Conservation (phyloP, 2,113 vertebrate genomes). For the Ceuthmochares aereus region DNA sequence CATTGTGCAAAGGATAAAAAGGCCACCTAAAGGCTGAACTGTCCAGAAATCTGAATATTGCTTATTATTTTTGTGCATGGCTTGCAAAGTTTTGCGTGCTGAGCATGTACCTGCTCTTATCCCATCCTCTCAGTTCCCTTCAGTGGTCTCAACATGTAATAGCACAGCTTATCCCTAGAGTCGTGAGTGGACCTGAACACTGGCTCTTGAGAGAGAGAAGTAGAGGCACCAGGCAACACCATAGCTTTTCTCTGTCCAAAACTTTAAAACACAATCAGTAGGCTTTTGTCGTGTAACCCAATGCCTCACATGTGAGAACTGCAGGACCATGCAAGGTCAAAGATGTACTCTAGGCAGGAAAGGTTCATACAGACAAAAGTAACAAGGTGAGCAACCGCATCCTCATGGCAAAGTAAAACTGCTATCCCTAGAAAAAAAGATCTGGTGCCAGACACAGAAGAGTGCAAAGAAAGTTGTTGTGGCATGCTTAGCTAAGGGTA, state of each 20-base stretch:
- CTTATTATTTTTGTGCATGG: neutral
- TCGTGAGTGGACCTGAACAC: fast-evolving
- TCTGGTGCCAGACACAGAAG: neutral
- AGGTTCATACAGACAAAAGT: neutral
- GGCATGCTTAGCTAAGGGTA: neutral
- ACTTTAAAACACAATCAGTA: neutral
- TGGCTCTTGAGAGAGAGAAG: neutral
- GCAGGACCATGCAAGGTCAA: neutral
- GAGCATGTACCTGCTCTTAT: neutral
- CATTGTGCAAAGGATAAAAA: neutral
- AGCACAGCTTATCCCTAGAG: neutral
- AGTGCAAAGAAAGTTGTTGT: neutral
- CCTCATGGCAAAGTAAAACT: neutral
- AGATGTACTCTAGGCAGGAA: neutral
- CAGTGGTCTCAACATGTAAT: neutral
- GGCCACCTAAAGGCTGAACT: neutral
- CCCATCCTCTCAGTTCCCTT: neutral
- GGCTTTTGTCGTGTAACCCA: neutral
- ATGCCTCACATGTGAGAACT: neutral
- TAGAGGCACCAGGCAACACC: neutral
- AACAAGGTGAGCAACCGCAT: neutral
- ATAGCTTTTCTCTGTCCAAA: neutral
- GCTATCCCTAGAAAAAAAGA: neutral
- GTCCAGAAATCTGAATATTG: fast-evolving
- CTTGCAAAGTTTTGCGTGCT: neutral